Evolutionary conservation across 2,888 invertebrate species (phyloP).

Genomic region (Hymenopus coronatus): DNA sequence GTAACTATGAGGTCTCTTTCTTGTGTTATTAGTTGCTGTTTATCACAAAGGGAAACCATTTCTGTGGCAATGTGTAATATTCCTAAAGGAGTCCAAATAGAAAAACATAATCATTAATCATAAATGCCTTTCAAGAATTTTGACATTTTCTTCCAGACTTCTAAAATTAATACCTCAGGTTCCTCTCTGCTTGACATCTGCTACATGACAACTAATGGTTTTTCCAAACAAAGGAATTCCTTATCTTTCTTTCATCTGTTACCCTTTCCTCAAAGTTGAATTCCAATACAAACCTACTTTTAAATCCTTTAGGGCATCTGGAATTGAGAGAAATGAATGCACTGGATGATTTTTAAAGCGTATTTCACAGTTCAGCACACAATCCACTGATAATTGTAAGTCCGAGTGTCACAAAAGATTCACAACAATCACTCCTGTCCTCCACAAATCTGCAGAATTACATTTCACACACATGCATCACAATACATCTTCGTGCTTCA

Average conservation of each 20-base stretch:
- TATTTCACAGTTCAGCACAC: background rate
- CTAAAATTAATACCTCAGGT: background rate
- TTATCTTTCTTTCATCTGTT: background rate
- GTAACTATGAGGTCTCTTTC: no score
- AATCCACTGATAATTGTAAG: background rate
- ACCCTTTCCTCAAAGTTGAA: background rate
- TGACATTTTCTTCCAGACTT: background rate
- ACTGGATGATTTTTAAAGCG: background rate
- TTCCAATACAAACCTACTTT: background rate
- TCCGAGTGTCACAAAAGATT: background rate
- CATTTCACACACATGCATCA: background rate
- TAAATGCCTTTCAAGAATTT: background rate
- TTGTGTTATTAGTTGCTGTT: no score
- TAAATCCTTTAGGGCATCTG: background rate
- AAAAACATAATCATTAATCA: background rate
- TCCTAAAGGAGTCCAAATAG: background rate
- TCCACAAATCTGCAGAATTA: background rate
- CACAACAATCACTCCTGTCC: background rate
- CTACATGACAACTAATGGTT: background rate
- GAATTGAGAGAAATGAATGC: background rate
- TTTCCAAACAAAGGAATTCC: no score
- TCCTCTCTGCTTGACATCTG: background rate
- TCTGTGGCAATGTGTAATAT: background rate
- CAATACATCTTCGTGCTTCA: background rate
- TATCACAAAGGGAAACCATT: no score